Evolutionary conservation across 2,113 vertebrate genomes (phyloP).

Genomic region (Tor tambroides): DNA sequence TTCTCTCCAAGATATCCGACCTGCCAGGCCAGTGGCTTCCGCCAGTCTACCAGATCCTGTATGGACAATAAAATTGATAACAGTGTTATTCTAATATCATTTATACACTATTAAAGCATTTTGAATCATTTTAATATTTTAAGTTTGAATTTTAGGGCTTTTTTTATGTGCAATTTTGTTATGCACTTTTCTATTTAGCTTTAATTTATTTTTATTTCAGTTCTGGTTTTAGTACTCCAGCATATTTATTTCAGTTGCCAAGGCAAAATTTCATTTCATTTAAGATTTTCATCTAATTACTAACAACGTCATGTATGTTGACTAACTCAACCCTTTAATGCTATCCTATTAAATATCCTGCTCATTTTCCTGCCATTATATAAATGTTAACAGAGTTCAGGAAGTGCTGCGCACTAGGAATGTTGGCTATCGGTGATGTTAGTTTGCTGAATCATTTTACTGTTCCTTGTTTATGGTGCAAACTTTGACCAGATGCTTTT

Average conservation of each 20-base stretch:
- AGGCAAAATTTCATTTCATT: not conserved
- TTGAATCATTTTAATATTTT: not conserved
- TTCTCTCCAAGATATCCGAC: constrained; percentile 92
- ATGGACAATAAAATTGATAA: not conserved
- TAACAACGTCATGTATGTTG: not conserved
- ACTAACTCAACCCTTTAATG: not conserved
- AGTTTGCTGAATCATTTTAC: constrained; percentile 5
- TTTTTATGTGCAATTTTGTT: not conserved
- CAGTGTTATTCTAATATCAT: not conserved
- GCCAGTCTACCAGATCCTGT: constrained; percentile 96
- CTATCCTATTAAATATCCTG: not conserved
- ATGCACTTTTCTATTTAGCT: not conserved
- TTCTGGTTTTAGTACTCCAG: not conserved
- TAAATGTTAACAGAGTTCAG: not conserved
- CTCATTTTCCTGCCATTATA: not conserved
- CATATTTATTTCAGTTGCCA: not conserved
- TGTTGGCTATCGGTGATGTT: not conserved
- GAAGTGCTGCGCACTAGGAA: not conserved
- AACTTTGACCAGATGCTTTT: not conserved
- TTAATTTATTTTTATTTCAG: not conserved
- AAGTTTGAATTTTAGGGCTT: not conserved
- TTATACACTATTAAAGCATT: not conserved
- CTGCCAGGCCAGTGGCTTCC: constrained; percentile 93
- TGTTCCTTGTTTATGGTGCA: not conserved
- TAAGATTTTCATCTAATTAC: too few species aligned